These are phyloP conservation scores for Acrobasis consociella DNA, from an alignment of 2,888 invertebrate genomes.

Conservation along the genomic window DNA sequence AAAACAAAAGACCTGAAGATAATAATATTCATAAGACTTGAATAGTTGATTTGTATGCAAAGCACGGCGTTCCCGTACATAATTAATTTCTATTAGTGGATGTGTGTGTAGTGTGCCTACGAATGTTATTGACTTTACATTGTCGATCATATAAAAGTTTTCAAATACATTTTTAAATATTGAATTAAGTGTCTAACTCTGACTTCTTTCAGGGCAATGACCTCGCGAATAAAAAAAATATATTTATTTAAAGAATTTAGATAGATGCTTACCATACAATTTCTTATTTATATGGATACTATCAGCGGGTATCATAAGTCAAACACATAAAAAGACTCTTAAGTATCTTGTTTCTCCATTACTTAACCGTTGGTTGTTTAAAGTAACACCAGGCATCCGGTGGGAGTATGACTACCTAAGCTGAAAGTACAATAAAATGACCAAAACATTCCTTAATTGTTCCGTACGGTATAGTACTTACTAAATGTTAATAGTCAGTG, in stretches of 20 bases:
- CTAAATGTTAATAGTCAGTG: slow-evolving; percentile 29
- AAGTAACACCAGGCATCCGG: slow-evolving; percentile 26
- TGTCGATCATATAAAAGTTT: too few species aligned
- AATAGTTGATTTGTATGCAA: slow-evolving; percentile 23
- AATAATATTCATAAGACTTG: slow-evolving; percentile 15
- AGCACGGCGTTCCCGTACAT: background rate
- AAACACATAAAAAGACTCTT: too few species aligned
- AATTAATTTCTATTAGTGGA: background rate
- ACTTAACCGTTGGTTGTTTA: background rate
- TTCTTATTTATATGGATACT: too few species aligned
- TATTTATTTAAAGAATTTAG: too few species aligned
- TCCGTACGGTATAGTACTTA: slow-evolving; percentile 33
- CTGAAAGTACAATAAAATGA: slow-evolving; percentile 75
- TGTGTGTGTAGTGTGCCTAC: too few species aligned
- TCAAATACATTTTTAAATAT: too few species aligned
- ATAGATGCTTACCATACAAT: too few species aligned
- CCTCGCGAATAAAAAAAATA: too few species aligned
- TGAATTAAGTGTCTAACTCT: too few species aligned
- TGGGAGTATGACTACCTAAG: slow-evolving; percentile 39
- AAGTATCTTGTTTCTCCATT: slow-evolving; percentile 12
- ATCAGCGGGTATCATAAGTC: too few species aligned
- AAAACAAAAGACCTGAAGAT: background rate
- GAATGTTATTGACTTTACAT: too few species aligned
- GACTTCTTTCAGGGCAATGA: too few species aligned
- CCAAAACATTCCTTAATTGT: slow-evolving; percentile 46